phyloP scores from a whole-genome alignment of 2,797 vertebrate genomes.

The Botia almorhae region DNA sequence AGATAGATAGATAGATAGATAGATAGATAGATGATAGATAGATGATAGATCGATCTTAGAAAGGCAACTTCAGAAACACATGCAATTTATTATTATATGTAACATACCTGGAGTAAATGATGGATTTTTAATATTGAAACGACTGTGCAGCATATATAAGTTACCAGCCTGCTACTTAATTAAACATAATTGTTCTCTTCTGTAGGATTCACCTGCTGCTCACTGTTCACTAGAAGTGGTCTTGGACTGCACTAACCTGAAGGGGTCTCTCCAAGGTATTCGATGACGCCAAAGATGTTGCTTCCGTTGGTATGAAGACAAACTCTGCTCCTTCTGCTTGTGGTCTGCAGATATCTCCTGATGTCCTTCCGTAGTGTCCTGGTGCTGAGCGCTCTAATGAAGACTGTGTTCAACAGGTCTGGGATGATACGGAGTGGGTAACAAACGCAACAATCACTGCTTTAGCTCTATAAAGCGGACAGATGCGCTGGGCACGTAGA shows the following conservation, averaged over 20 bases:
- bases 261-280: slow-evolving; percentile 24
- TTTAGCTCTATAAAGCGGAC: background rate
- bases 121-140: slow-evolving; percentile 61
- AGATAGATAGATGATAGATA: too few species aligned
- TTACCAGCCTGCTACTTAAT: background rate
- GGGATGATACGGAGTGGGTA: background rate
- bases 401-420: slow-evolving; percentile 2
- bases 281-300: slow-evolving; percentile 11
- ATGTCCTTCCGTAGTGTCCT: background rate
- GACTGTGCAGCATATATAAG: slow-evolving; percentile 61
- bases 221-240: slow-evolving; percentile 22
- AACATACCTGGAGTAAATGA: slow-evolving; percentile 63
- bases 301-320: background rate
- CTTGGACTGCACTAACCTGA: slow-evolving; percentile 56
- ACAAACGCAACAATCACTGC: background rate
- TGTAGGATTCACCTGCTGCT: slow-evolving; percentile 7
- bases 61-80: too few species aligned
- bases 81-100: background rate
- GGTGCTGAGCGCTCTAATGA: background rate
- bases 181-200: background rate
- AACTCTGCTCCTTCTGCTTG: background rate
- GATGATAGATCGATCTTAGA: too few species aligned
- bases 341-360: background rate
- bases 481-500: slow-evolving; percentile 6
- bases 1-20: too few species aligned